phyloP scores from a whole-genome alignment of 2,113 vertebrate genomes.

The Morone saxatilis region DNA sequence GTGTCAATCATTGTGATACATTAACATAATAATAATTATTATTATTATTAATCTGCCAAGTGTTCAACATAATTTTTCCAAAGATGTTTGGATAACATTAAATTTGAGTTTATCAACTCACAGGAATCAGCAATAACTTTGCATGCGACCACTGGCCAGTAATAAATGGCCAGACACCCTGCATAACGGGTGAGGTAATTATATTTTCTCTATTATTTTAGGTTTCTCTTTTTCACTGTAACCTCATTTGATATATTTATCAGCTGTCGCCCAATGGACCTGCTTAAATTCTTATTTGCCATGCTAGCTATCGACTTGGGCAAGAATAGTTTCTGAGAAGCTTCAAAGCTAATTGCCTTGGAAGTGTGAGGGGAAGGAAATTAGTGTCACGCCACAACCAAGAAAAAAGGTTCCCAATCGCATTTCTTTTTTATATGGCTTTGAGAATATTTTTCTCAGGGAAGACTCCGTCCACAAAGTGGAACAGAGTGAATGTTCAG shows the following conservation, averaged over 20 bases:
- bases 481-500: conserved; percentile 77
- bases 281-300: conserved; percentile 83
- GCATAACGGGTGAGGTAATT: conserved; percentile 71
- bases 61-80: conserved; percentile 21
- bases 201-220: conserved; percentile 74
- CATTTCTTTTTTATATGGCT: conserved; percentile 80
- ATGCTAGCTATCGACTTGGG: conserved; percentile 82
- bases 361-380: conserved; percentile 85
- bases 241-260: conserved; percentile 85
- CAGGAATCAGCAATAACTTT: conserved; percentile 54
- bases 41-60: conserved; percentile 1
- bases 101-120: conserved; percentile 48
- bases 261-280: conserved; percentile 79
- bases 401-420: conserved; percentile 80
- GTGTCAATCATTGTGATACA: background rate
- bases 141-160: conserved; percentile 55
- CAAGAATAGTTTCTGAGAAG: conserved; percentile 84
- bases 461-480: conserved; percentile 70
- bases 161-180: conserved; percentile 60
- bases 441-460: conserved; percentile 76
- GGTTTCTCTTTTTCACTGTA: conserved; percentile 72
- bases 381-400: conserved; percentile 85
- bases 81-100: conserved; percentile 44
- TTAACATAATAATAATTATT: background rate
- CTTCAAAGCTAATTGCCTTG: conserved; percentile 89